These are phyloP conservation scores for Paramuricea clavata DNA, from an alignment of 92 coral and sea anemone genomes.

Conservation along the genomic window DNA sequence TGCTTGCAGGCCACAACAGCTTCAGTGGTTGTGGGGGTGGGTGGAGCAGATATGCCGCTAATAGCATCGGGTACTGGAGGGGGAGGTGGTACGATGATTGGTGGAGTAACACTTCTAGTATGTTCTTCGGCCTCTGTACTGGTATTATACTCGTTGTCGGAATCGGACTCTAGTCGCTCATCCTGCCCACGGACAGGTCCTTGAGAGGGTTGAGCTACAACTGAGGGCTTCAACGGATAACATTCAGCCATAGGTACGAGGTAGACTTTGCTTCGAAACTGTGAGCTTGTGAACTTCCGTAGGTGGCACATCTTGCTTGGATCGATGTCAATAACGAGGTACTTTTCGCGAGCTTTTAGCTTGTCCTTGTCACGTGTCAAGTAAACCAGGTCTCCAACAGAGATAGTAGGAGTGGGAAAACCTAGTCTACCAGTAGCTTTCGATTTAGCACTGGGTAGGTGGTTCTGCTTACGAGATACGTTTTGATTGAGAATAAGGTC, in stretches of 20 bases:
- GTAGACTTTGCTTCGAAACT: conserved; percentile 18
- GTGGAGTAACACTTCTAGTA: not conserved
- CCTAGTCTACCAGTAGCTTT: not conserved
- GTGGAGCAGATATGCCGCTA: not conserved
- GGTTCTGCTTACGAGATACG: conserved; percentile 7
- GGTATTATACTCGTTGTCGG: not conserved
- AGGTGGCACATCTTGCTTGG: not conserved
- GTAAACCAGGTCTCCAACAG: not conserved
- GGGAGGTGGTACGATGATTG: not conserved
- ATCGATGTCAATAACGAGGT: conserved; percentile 26
- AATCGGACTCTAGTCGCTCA: not conserved
- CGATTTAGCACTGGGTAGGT: conserved; percentile 24
- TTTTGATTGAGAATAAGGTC: conserved; percentile 5
- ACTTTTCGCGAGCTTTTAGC: conserved; percentile 12
- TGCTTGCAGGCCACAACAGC: not conserved
- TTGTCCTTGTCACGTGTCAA: conserved; percentile 8
- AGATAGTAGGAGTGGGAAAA: not conserved
- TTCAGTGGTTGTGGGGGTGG: too few relatives aligned
- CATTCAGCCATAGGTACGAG: conserved; percentile 21
- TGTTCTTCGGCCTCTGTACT: too few relatives aligned
- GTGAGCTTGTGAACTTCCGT: conserved; percentile 24
- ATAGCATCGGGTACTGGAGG: conserved; percentile 19
- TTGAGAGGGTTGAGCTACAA: not conserved
- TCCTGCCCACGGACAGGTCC: not conserved
- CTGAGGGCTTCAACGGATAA: not conserved